Base-by-base conservation (phyloP, 2,113 vertebrate genomes). In the Trichomycterus rosablanca region DNA sequence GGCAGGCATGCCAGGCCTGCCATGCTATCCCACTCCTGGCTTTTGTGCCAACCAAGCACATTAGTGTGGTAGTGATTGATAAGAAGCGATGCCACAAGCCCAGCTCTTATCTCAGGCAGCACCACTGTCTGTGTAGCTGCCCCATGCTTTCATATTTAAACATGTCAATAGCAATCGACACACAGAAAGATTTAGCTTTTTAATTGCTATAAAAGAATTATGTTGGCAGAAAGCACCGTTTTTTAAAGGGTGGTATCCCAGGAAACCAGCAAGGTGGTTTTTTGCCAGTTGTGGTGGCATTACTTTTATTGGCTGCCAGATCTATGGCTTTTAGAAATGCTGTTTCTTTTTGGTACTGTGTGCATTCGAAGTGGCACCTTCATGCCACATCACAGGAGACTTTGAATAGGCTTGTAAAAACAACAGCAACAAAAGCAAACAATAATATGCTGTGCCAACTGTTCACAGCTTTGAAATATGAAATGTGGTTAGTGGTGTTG, bases 41-140 rank as follows among this genome's bases (percentile, higher is more conserved):
- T 30, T 66, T 76, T 78, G 69, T 75, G 75, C 77, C 77, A 81
- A 74, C 65, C 70, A 59, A 67, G 57, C 76, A 77, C 68, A 77
- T 81, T 72, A 75, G 75, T 34, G 69, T 71, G 75, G 75, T 72
- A 71, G 57, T 46, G 73, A 64, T 63, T 68, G 73, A 66, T 66
- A 68, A 68, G 68, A 53, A 66, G 60, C 65, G 50, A 69, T 62
- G 65, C 71, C 39, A 59, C 72, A 56, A 32, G 63, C 75, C 64
- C 59, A 66, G 71, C 63, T 78, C 75, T 80, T 80, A 79, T 81
- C 80, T 74, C 61, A 44, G 24, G 66, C 59, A 18, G 71, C 51
- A 80, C 75, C 68, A 73, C 71, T 75, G 74, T 58, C 70, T 74
- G 74, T 76, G 72, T 66, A 56, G 62, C 50, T 28, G 26, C 39